A percentile compares a stretch with the other conserved stretches of the same genome.
phyloP scores from a whole-genome alignment of 2,888 invertebrate species.

The Nezara viridula region DNA sequence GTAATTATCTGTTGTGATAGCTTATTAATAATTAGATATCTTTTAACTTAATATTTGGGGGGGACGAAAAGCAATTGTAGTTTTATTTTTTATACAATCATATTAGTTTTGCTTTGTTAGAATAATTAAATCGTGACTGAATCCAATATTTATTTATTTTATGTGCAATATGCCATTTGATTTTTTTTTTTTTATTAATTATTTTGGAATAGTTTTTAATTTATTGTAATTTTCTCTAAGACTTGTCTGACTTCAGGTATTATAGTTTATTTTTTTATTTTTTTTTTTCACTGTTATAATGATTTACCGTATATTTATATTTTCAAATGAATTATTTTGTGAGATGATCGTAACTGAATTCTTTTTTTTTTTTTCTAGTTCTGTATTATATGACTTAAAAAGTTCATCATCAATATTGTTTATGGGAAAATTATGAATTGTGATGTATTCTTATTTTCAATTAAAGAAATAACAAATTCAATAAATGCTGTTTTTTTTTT shows the following conservation, averaged over 20 bases:
- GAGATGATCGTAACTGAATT: background rate
- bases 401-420: background rate
- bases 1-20: background rate
- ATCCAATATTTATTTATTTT: background rate
- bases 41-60: background rate
- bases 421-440: background rate
- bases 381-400: background rate
- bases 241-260: background rate
- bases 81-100: background rate
- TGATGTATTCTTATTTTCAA: background rate
- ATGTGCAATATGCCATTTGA: background rate
- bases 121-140: constrained; percentile 15
- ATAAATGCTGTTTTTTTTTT: background rate
- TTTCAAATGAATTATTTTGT: background rate
- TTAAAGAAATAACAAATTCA: background rate
- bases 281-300: background rate
- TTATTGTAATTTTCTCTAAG: constrained; percentile 51
- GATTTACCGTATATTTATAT: background rate
- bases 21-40: background rate
- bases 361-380: background rate
- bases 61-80: background rate
- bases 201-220: background rate
- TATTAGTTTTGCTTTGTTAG: constrained; percentile 3
- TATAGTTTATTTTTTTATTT: background rate
- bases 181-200: background rate